Percentiles rank a stretch among this genome's conserved stretches.
Conservation (phyloP, 2,888 invertebrate genomes). For the Lithophane leautieri region DNA sequence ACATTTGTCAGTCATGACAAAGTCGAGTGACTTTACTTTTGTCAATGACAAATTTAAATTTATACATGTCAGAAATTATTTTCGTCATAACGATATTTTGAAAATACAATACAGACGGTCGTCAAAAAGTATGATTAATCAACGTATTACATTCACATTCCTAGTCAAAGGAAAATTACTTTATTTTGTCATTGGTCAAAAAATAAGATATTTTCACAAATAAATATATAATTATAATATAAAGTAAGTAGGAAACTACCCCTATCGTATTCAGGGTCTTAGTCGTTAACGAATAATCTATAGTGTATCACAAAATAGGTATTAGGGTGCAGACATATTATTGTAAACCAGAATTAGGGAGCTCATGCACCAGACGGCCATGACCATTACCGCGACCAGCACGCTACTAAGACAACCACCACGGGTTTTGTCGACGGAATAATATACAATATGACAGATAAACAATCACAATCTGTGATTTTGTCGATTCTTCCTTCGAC, state of each 20-base stretch:
- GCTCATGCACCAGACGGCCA: too few relatives aligned
- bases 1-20: slow-evolving; percentile 14
- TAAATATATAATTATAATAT: neutral
- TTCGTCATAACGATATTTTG: slow-evolving; percentile 8
- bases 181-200: slow-evolving; percentile 13
- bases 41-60: neutral
- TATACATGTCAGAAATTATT: neutral
- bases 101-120: neutral
- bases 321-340: neutral
- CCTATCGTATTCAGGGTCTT: slow-evolving; percentile 11
- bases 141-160: neutral
- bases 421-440: too few relatives aligned
- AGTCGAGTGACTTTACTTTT: slow-evolving; percentile 11
- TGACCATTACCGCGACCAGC: too few relatives aligned
- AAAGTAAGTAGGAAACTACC: slow-evolving; percentile 40
- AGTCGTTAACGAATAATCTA: slow-evolving; percentile 24
- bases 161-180: neutral
- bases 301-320: slow-evolving; percentile 42
- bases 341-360: neutral
- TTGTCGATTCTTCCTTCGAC: too few relatives aligned
- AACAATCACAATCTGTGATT: too few relatives aligned
- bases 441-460: too few relatives aligned
- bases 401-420: too few relatives aligned
- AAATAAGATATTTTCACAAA: slow-evolving; percentile 27
- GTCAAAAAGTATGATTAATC: neutral